Conservation (phyloP, 2,888 invertebrate species). For the Antheraea assamensis region DNA sequence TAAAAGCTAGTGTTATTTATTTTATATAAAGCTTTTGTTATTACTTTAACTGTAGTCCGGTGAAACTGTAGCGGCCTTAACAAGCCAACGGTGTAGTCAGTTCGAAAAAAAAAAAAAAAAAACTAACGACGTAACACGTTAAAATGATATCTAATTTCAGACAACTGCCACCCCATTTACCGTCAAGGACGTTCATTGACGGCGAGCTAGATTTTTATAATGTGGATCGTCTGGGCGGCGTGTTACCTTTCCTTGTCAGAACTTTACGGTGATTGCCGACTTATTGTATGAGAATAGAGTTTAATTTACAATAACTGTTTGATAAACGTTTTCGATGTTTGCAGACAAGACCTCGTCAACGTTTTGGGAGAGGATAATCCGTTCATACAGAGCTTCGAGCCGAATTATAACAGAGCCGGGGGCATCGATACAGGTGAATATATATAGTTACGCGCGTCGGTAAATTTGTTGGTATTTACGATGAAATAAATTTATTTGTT, state of each 20-base stretch:
- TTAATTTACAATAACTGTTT: neutral
- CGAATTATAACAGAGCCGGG: slow-evolving; percentile 72
- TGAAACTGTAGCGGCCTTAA: too few species aligned
- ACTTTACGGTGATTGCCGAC: slow-evolving; percentile 64
- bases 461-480: neutral
- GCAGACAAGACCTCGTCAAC: slow-evolving; percentile 76
- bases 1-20: too few species aligned
- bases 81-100: too few species aligned
- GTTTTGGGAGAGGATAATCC: slow-evolving; percentile 81
- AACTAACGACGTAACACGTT: slow-evolving; percentile 3
- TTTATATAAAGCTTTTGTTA: neutral
- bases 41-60: too few species aligned
- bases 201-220: slow-evolving; percentile 86
- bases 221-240: slow-evolving; percentile 87
- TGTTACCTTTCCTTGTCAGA: slow-evolving; percentile 85
- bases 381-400: slow-evolving; percentile 77
- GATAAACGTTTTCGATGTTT: slow-evolving; percentile 26
- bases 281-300: neutral
- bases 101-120: too few species aligned
- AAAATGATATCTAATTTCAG: slow-evolving; percentile 41
- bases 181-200: slow-evolving; percentile 83
- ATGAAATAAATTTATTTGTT: neutral
- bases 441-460: neutral
- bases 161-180: slow-evolving; percentile 57
- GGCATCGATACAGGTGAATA: slow-evolving; percentile 68